Base-by-base conservation (phyloP, 2,797 vertebrate genomes). In the Chloroceryle amazona region DNA sequence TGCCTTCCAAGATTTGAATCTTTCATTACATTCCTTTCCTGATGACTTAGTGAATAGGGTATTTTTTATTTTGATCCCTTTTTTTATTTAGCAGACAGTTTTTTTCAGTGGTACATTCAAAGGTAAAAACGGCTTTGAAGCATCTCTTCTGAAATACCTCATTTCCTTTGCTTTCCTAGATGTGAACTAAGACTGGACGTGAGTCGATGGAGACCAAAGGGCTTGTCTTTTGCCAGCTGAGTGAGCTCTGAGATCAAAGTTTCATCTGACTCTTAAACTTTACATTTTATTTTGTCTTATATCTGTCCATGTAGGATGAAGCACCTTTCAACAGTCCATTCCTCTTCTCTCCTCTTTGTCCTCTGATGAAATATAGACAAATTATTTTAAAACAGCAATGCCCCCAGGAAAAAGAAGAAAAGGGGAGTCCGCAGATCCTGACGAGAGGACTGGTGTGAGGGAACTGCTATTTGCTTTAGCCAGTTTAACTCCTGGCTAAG, bases 201-300 rank as follows among this genome's bases (percentile, higher is more conserved):
- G 23, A 79, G 62, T 18, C 84, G 74, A 60, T 23, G 23, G 89
- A 89, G 65, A 81, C 62, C 52, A 90, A 89, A 86, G 52, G 46
- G 35, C 37, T 90, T 92, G 57, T 63, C 57, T 94, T 94, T 81
- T 88, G 72, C 87, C 72, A 94, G 26, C 47, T 91, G 57, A 88
- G 41, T 54, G 26, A 96, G 33, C 26, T 85, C 79, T 61, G 22
- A 41, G 20, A 87, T 76, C 29, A 62, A 87, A 22, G 31, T 74
- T 91, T 87, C 2, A 0, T 61, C 62, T 81, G 41, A 75, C 33
- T 88, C 92, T 70, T 67, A 41, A 78, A 85, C 55, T 72, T 82
- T 62, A 74, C 63, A n/a, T 92, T 89, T 90, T 86, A 41, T 70
- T 96, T 87, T 78, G 44, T 17, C 74, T 75, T 87, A 16, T 47